A percentile compares a stretch with the other conserved stretches of the same genome.
phyloP scores from a whole-genome alignment of 2,113 vertebrate genomes.

The Lophochroa leadbeateri region DNA sequence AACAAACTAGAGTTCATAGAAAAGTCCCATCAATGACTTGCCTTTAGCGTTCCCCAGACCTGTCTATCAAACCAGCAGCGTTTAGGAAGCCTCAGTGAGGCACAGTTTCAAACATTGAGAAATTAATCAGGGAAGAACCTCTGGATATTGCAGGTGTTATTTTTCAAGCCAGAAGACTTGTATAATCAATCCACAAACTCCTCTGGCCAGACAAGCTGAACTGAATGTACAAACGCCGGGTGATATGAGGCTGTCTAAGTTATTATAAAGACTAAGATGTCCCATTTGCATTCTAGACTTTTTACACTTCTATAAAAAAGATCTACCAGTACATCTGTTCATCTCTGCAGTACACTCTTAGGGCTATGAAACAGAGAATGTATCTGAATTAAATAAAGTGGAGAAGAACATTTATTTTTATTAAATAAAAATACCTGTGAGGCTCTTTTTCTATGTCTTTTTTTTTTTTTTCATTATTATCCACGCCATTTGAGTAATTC shows the following conservation, averaged over 20 bases:
- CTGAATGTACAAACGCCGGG: not conserved
- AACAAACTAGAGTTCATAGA: not conserved
- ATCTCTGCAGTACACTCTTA: not conserved
- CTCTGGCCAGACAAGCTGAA: not conserved
- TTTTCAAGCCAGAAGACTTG: not conserved
- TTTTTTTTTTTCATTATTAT: not conserved
- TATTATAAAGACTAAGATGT: not conserved
- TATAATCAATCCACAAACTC: not conserved
- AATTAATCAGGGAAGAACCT: not conserved
- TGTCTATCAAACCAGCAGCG: not conserved
- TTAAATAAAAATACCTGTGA: not conserved
- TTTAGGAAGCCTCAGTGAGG: not conserved
- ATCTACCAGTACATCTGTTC: not conserved
- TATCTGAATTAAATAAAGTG: slow-evolving; percentile 6
- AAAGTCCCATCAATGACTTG: not conserved
- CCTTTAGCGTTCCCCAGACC: not conserved
- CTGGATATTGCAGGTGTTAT: not conserved
- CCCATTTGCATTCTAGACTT: not conserved
- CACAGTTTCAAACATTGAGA: not conserved
- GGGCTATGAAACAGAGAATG: not conserved
- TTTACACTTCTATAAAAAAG: not conserved
- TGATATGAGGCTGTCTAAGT: not conserved
- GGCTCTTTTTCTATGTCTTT: not conserved
- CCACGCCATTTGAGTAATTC: not conserved
- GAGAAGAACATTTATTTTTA: not conserved